Evolutionary conservation across 2,797 vertebrate species (phyloP).

Genomic region (Cyclura pinguis): DNA sequence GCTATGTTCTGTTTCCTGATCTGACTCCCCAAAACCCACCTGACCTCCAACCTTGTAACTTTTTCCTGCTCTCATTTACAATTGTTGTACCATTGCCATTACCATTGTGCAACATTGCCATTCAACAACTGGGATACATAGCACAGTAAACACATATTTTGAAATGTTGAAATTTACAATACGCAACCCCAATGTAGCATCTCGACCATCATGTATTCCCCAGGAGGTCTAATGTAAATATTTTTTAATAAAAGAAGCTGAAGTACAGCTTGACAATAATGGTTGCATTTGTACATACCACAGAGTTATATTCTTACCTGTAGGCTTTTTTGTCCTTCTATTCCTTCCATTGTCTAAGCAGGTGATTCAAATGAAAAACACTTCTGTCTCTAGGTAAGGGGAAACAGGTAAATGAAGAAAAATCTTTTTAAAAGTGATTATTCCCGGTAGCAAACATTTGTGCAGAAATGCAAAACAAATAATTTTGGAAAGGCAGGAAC

Average conservation of each 20-base stretch:
- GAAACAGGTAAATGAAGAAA: conserved; percentile 12
- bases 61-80: too few relatives aligned
- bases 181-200: not conserved
- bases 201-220: not conserved
- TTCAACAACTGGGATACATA: too few relatives aligned
- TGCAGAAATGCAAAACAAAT: conserved; percentile 35
- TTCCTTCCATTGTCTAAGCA: not conserved
- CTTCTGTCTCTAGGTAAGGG: not conserved
- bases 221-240: not conserved
- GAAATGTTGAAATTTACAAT: too few relatives aligned
- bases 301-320: not conserved
- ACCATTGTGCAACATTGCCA: too few relatives aligned
- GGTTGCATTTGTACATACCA: not conserved
- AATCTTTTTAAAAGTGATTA: conserved; percentile 18
- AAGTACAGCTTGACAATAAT: not conserved
- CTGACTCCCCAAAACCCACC: too few relatives aligned
- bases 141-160: too few relatives aligned
- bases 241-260: not conserved
- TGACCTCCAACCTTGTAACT: too few relatives aligned
- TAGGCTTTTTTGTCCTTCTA: not conserved
- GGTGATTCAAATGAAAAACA: not conserved
- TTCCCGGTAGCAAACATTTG: conserved; percentile 12
- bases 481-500: conserved; percentile 22
- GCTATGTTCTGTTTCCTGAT: too few relatives aligned
- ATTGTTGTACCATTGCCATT: too few relatives aligned